Base-by-base conservation (phyloP, 92 coral and sea anemone species). In the Zoanthus gigantus region DNA sequence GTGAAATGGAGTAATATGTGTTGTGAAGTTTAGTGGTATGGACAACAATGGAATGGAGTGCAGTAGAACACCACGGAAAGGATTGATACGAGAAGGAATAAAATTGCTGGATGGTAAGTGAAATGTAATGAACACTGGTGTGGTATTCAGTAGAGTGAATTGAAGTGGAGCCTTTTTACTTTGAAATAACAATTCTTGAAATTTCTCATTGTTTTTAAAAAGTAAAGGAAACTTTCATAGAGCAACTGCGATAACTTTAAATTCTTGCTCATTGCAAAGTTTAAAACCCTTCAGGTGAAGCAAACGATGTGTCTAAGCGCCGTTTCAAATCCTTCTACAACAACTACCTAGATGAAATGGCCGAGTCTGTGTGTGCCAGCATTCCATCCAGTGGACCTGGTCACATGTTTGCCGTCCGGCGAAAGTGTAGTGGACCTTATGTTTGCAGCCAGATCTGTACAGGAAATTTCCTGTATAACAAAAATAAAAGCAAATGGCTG, bases 301-400 rank as follows among this genome's bases (percentile, higher is more conserved):
- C 45, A 8, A 17, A n/a, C 13, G 74, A 81, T 67, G 13, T 23
- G 44, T 0, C 63, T 12, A 81, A 81, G 32, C 85, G 85, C 4
- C 74, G 75, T 31, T 81, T 44, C 44, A 11, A 46, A 58, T 81
- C 85, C 60, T 81, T 63, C 17, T 81, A 81, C 75, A 18, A 81
- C 42, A 81, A 81, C 9, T 81, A 81, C 44, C 85, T 81, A 1
- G 85, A 81, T 23, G 85, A 81, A 11, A 81, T 81, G 30, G 85
- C 85, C 1, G 67, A 45, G 85, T 81, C 85, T 5, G 67, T 66
- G 2, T 81, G 85, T 45, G 85, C 85, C 60, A 67, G 85, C 44
- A 81, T 81, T 28, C 76, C 85, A 1, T 18, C 31, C 31, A 57
- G 42, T 34, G 85, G 85, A 23, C 75, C 85, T 29, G 75, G 85